Conservation (phyloP, 2,888 invertebrate species). For the Eupithecia abbreviata region DNA sequence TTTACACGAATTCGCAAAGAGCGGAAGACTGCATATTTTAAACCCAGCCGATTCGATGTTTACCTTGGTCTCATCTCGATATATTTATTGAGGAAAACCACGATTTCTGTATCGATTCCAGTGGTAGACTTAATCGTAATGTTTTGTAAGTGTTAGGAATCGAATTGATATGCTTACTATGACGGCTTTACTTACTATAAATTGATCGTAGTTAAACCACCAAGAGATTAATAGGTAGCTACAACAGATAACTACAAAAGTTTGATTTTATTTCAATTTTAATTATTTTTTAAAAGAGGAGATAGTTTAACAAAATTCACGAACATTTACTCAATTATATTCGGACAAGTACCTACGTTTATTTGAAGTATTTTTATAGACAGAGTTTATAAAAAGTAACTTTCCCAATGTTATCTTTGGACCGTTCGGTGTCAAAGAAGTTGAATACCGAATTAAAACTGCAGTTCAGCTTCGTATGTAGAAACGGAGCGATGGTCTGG, state of each 20-base stretch:
- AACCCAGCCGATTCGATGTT: conserved; percentile 70
- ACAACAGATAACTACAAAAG: neutral
- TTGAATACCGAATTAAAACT: conserved; percentile 65
- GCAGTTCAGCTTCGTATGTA: conserved; percentile 54
- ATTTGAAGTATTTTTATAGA: neutral
- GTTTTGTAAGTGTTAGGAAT: conserved; percentile 16
- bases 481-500: conserved; percentile 61
- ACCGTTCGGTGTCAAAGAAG: conserved; percentile 55
- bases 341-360: neutral
- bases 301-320: neutral
- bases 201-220: neutral
- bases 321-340: neutral
- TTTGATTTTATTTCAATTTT: neutral
- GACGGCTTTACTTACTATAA: neutral
- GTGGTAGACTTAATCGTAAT: conserved; percentile 58
- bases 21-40: conserved; percentile 78
- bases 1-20: conserved; percentile 75
- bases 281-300: neutral
- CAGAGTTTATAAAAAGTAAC: neutral
- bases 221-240: neutral
- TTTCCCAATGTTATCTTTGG: conserved; percentile 12
- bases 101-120: conserved; percentile 72
- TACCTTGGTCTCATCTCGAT: conserved; percentile 79
- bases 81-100: conserved; percentile 77
- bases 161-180: neutral